phyloP scores from a whole-genome alignment of 2,888 invertebrate genomes.

The Ectemnius continuus region DNA sequence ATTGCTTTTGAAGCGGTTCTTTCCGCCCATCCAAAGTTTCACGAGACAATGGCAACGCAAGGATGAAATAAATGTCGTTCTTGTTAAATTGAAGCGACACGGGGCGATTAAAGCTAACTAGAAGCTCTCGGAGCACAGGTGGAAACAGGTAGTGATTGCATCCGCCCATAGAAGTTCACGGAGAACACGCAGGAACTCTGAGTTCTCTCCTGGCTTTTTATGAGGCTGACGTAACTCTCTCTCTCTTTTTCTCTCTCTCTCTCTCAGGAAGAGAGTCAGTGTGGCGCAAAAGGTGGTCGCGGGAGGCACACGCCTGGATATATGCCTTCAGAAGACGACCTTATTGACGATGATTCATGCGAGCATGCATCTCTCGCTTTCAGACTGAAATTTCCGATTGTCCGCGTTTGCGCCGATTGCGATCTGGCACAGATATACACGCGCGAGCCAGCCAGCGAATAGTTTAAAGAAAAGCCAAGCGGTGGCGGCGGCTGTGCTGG shows the following conservation, averaged over 20 bases:
- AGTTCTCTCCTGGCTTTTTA: constrained; percentile 21
- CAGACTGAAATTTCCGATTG: constrained; percentile 20
- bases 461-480: background rate
- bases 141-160: constrained; percentile 1
- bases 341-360: constrained; percentile 57
- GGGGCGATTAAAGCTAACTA: no score
- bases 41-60: no score
- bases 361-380: constrained; percentile 34
- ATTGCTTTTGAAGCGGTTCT: no score
- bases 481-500: no score
- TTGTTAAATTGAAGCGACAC: no score
- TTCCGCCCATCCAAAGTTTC: no score
- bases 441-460: no score
- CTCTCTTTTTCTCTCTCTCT: no score
- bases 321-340: constrained; percentile 28
- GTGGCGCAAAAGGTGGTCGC: constrained; percentile 27
- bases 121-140: background rate
- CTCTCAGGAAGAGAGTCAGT: constrained; percentile 39
- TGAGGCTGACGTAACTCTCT: constrained; percentile 49
- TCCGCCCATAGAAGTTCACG: constrained; percentile 37
- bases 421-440: no score
- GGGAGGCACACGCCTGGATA: constrained; percentile 32
- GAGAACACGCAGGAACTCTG: no score
- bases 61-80: no score
- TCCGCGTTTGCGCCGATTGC: no score